Evolutionary conservation across 2,797 vertebrate species (phyloP).

Genomic region (Chrosomus eos): DNA sequence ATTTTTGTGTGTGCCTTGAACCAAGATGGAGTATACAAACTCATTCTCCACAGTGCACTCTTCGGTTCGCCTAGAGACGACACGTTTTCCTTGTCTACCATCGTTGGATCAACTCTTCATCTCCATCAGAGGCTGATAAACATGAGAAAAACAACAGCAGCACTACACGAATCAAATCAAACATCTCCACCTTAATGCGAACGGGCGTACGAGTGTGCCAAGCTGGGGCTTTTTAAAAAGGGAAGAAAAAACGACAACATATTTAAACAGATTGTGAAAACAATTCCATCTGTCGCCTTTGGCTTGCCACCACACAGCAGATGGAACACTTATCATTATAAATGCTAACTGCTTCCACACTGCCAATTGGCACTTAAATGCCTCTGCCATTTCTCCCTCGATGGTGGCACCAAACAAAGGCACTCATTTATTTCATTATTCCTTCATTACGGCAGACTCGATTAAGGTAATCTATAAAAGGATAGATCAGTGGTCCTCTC

Average conservation of each 20-base stretch:
- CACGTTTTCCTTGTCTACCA: slow-evolving; percentile 4
- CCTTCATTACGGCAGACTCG: slow-evolving; percentile 64
- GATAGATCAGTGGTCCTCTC: slow-evolving; percentile 48
- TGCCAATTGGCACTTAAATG: slow-evolving; percentile 72
- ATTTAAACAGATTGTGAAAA: slow-evolving; percentile 84
- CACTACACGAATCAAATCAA: slow-evolving; percentile 60
- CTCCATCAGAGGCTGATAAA: slow-evolving; percentile 49
- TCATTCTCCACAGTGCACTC: background rate
- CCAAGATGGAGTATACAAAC: slow-evolving; percentile 27
- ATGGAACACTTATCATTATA: slow-evolving; percentile 80
- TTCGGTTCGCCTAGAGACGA: background rate
- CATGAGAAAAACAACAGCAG: slow-evolving; percentile 13
- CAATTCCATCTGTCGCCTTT: slow-evolving; percentile 83
- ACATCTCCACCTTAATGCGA: slow-evolving; percentile 61
- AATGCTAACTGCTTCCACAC: slow-evolving; percentile 71
- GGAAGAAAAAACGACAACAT: slow-evolving; percentile 77
- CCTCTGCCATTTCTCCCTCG: slow-evolving; percentile 60
- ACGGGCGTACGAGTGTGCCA: slow-evolving; percentile 53
- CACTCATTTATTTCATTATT: slow-evolving; percentile 66
- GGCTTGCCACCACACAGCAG: slow-evolving; percentile 72
- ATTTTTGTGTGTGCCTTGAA: slow-evolving; percentile 35
- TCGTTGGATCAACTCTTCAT: slow-evolving; percentile 24
- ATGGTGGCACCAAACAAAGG: slow-evolving; percentile 67
- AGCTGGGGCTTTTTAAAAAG: slow-evolving; percentile 65
- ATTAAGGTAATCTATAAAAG: slow-evolving; percentile 66